Evolutionary conservation across 2,888 invertebrate genomes (phyloP), one percentile per base, ranked within the genome.

Genomic region (Callimorpha dominula): DNA sequence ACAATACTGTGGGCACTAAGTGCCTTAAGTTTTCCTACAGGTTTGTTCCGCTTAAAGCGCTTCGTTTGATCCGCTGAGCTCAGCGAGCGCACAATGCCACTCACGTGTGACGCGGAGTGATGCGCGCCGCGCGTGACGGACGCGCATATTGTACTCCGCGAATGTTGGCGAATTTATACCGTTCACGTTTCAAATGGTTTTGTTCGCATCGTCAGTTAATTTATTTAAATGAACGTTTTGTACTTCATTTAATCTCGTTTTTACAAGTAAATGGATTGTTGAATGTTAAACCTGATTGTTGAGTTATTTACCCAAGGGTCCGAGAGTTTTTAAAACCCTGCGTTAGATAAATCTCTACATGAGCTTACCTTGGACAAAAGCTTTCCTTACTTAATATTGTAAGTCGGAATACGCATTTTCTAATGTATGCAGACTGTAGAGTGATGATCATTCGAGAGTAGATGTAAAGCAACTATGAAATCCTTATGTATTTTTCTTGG

Each of bases 31-130:
- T 20, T n/a, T 62, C 46, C 31, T 40, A 42, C 15, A 42, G 46
- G 4, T 43, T 50, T 42, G 60, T 63, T 46, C 57, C 67, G 68
- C 68, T 62, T 65, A 68, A 49, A 72, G 68, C 68, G 54, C 72
- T 63, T 72, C 67, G n/a, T 62, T 75, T 67, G 66, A 43, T 52
- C 63, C 49, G 60, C 31, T 12, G 68, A 60, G 40, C 57, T 63
- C 63, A 50, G 65, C 20, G 60, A 62, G 70, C 62, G 73, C 72
- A 77, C 81, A 77, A 80, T 75, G 78, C 82, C 75, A 71, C 74
- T 81, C 84, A 82, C 77, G 75, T 71, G 77, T 79, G 80, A 81
- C 81, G 77, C 77, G 73, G 81, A 84, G 78, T 80, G 82, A 82
- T 83, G 81, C 71, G 73, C 71, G 65, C 68, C 68, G 73, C 72